Percentiles rank a stretch among this genome's conserved stretches.
Conservation (phyloP, 2,113 vertebrate species). For the Cyprinodon brontotheroides region DNA sequence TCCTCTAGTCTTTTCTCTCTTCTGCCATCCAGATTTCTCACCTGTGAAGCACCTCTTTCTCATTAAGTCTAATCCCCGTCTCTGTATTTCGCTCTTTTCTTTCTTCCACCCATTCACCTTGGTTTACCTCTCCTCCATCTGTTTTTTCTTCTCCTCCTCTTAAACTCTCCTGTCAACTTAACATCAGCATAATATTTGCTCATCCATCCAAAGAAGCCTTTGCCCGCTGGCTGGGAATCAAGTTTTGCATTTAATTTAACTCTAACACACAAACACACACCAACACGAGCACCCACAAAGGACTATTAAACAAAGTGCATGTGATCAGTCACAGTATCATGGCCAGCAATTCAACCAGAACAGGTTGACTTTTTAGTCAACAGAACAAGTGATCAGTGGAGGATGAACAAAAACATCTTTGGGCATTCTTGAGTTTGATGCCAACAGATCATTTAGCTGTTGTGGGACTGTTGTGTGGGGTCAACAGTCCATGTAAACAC, state of each 20-base stretch:
- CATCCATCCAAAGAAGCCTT: constrained; percentile 7
- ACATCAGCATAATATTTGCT: constrained; percentile 8
- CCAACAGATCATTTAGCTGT: neutral
- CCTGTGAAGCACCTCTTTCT: constrained; percentile 33
- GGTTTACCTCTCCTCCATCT: constrained; percentile 7
- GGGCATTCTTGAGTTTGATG: neutral
- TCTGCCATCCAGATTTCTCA: constrained; percentile 20
- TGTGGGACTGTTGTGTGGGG: neutral
- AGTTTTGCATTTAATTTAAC: constrained; percentile 6
- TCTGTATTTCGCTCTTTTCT: constrained; percentile 1
- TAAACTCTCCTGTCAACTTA: constrained; percentile 1
- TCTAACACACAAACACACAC: neutral
- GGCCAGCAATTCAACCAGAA: neutral
- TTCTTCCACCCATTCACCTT: neutral
- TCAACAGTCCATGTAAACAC: too few relatives aligned
- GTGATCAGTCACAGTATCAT: neutral
- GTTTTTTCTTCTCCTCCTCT: neutral
- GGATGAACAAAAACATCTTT: neutral
- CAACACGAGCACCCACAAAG: neutral
- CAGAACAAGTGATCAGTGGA: neutral
- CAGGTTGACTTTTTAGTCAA: neutral
- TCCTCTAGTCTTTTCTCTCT: constrained; percentile 4
- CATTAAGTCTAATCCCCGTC: constrained; percentile 37
- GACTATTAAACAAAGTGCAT: neutral
- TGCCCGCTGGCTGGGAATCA: neutral